Conservation (phyloP, 2,888 invertebrate species). For the Odontocerum albicorne region DNA sequence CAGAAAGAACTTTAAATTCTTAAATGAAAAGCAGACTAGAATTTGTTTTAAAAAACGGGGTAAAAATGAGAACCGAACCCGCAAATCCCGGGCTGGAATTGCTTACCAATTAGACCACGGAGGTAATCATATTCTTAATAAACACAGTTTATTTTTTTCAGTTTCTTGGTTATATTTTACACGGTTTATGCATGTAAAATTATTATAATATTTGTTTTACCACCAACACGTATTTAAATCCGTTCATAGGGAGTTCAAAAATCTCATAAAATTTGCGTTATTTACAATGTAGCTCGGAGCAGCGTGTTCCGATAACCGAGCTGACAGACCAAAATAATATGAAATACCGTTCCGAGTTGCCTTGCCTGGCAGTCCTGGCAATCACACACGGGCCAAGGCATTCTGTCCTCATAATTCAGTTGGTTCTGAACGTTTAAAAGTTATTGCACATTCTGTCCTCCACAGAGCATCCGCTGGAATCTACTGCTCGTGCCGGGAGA, state of each 20-base stretch:
- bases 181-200: no score
- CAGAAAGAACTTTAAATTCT: no score
- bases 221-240: no score
- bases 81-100: no score
- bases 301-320: constrained; percentile 15
- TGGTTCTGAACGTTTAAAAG: constrained; percentile 25
- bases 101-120: no score
- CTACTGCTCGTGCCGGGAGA: not conserved
- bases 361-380: constrained; percentile 20
- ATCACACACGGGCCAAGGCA: constrained; percentile 17
- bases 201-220: no score
- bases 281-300: constrained; percentile 30
- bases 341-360: constrained; percentile 26
- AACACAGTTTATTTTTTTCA: no score
- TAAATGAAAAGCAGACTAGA: no score
- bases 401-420: constrained; percentile 30
- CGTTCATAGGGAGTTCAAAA: not conserved
- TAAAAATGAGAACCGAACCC: no score
- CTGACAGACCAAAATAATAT: constrained; percentile 32
- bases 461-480: constrained; percentile 11
- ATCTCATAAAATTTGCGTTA: constrained; percentile 5
- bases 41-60: no score
- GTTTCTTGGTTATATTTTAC: no score
- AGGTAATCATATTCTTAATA: no score
- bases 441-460: constrained; percentile 31